Evolutionary conservation across 2,797 vertebrate species (phyloP).

Genomic region (Microcaecilia unicolor): DNA sequence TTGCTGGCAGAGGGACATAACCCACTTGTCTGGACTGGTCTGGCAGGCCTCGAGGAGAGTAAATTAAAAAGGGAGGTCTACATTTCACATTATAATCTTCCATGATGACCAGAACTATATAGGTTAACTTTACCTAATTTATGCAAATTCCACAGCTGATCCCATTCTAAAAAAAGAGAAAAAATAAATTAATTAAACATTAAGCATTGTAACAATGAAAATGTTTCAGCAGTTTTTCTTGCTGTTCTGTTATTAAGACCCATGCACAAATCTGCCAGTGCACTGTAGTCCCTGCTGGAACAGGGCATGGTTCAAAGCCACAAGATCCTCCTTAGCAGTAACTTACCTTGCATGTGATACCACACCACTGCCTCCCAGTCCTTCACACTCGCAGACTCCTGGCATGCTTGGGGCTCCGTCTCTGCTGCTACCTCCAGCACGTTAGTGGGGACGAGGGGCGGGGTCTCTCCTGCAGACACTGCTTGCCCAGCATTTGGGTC

Average conservation of each 20-base stretch:
- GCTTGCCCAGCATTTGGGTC: constrained; percentile 32
- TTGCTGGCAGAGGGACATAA: no score
- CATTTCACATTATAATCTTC: no score
- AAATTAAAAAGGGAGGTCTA: no score
- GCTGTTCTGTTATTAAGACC: no score
- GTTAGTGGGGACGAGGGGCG: constrained; percentile 11
- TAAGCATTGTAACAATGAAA: no score
- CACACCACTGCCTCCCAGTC: constrained; percentile 19
- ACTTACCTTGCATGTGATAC: constrained; percentile 16
- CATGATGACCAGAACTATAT: no score
- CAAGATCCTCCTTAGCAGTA: no score
- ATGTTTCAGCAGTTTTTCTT: no score
- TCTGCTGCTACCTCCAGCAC: constrained; percentile 1
- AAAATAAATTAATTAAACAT: background rate
- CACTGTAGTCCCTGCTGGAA: background rate
- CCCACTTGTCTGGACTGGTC: no score
- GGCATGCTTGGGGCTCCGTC: background rate
- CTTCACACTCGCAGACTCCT: constrained; percentile 7
- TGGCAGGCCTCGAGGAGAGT: no score
- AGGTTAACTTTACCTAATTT: constrained; percentile 62
- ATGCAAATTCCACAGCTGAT: constrained; percentile 51
- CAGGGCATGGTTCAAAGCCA: no score
- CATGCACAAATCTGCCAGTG: no score
- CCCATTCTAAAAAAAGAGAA: constrained; percentile 55
- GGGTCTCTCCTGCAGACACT: background rate